A percentile compares a stretch with the other conserved stretches of the same genome.
Evolutionary conservation across 1,140 invertebrate genomes (phyloP).

Genomic region (Phenacoccus solenopsis): DNA sequence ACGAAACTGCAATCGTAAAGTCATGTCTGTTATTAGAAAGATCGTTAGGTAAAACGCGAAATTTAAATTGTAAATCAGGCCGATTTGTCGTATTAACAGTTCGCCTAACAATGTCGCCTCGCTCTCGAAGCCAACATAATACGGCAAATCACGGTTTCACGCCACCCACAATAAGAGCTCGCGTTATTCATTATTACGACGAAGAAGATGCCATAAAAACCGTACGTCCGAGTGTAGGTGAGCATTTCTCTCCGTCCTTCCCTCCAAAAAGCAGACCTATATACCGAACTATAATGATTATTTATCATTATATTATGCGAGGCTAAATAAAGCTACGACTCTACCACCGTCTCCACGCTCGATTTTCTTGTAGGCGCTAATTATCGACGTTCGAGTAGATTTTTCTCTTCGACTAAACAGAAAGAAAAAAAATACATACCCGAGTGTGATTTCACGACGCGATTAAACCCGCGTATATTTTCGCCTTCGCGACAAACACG

Average conservation of each 20-base stretch:
- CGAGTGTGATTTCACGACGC: too few species aligned
- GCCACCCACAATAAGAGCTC: not conserved
- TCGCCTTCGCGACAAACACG: too few species aligned
- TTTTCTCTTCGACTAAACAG: not conserved
- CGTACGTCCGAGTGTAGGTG: not conserved
- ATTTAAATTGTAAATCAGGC: not conserved
- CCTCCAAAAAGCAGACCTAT: not conserved
- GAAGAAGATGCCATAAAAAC: not conserved
- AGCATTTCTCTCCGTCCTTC: not conserved
- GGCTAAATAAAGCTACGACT: too few species aligned
- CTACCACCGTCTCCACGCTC: not conserved
- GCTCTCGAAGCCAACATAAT: not conserved
- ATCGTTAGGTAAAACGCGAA: not conserved
- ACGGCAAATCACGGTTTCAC: not conserved
- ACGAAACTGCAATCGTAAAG: not conserved
- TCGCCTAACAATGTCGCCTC: not conserved
- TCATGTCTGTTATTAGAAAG: constrained; percentile 2
- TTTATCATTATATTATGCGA: constrained; percentile 3
- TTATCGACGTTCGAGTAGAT: not conserved
- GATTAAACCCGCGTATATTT: too few species aligned
- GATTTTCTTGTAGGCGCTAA: not conserved
- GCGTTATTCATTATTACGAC: not conserved
- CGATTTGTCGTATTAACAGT: constrained; percentile 1
- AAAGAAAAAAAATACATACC: too few species aligned
- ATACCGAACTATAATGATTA: constrained; percentile 3